phyloP scores from a whole-genome alignment of 2,113 vertebrate species.

The Pituophis catenifer region DNA sequence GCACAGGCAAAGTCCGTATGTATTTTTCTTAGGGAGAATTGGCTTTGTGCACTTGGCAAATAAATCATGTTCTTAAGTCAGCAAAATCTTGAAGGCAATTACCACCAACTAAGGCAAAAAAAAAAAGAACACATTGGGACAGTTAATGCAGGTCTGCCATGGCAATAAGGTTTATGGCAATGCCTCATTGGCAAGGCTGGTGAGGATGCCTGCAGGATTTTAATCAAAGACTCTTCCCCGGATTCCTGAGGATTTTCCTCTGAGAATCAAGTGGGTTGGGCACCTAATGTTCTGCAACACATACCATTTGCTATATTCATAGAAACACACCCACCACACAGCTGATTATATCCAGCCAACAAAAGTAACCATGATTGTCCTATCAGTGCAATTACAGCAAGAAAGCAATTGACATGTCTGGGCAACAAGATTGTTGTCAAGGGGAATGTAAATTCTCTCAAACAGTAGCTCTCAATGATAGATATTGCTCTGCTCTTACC shows the following conservation, averaged over 20 bases:
- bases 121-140: background rate
- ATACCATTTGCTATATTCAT: conserved; percentile 3
- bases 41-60: background rate
- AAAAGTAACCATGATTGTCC: conserved; percentile 2
- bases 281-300: background rate
- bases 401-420: background rate
- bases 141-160: background rate
- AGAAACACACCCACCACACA: background rate
- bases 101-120: background rate
- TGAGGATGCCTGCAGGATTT: background rate
- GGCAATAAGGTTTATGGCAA: background rate
- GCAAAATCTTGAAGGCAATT: background rate
- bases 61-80: background rate
- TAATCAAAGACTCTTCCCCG: accelerated
- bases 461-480: background rate
- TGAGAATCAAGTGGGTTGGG: accelerated
- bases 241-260: background rate
- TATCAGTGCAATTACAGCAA: accelerated
- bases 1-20: background rate
- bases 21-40: background rate
- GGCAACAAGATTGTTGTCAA: background rate
- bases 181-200: background rate
- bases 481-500: background rate
- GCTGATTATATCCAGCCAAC: background rate
- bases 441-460: background rate